A percentile compares a stretch with the other conserved stretches of the same genome.
phyloP scores from a whole-genome alignment of 2,113 vertebrate genomes.

The Cheirogaleus medius region DNA sequence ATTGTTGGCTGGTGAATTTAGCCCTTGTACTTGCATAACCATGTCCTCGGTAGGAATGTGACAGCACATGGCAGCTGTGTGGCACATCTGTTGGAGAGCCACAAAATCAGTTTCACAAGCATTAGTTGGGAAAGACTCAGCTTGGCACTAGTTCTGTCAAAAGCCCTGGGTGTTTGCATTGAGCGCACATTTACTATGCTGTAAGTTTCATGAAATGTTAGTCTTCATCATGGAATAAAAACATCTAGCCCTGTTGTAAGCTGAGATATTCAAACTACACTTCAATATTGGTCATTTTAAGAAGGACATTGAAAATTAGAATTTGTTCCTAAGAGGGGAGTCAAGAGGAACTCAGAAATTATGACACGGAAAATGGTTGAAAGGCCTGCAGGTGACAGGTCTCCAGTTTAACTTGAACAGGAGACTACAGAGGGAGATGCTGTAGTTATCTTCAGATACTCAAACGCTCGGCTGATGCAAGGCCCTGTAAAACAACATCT shows the following conservation, averaged over 20 bases:
- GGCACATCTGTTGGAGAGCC: conserved; percentile 44
- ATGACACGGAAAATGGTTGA: background rate
- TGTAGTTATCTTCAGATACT: background rate
- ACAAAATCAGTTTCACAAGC: background rate
- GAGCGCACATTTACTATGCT: background rate
- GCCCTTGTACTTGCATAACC: background rate
- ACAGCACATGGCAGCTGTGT: conserved; percentile 30
- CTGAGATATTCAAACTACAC: background rate
- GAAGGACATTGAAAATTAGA: background rate
- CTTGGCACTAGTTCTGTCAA: conserved; percentile 40
- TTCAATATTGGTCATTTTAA: background rate
- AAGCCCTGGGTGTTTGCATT: background rate
- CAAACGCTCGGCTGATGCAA: background rate
- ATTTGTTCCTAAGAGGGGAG: background rate
- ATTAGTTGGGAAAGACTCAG: background rate
- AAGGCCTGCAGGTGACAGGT: background rate
- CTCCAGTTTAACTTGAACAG: background rate
- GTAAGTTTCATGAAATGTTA: background rate
- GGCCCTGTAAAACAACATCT: background rate
- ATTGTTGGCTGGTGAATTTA: background rate
- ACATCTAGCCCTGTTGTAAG: background rate
- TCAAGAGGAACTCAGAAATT: conserved; percentile 27
- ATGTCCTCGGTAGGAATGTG: background rate
- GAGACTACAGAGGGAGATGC: background rate
- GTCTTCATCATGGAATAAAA: background rate